These are phyloP conservation scores for Sprattus sprattus DNA, from an alignment of 2,113 vertebrate species.

Conservation along the genomic window DNA sequence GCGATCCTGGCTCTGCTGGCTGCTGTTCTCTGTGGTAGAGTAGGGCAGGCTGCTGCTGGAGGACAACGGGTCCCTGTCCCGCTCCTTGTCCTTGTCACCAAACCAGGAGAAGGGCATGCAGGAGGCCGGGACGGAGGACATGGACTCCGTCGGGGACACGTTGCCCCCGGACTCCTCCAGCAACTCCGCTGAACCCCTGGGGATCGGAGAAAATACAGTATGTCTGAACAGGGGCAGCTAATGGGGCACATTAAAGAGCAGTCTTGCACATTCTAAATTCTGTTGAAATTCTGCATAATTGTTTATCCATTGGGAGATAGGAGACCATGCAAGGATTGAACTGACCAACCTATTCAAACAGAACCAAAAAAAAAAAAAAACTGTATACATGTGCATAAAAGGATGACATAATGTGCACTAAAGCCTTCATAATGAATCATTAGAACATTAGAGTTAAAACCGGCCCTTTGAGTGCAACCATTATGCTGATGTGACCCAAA, in stretches of 20 bases:
- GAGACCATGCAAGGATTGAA: too few relatives aligned
- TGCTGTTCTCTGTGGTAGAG: constrained; percentile 66
- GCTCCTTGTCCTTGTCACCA: constrained; percentile 86
- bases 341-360: too few relatives aligned
- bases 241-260: not conserved
- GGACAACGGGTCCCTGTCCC: constrained; percentile 74
- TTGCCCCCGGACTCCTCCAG: constrained; percentile 82
- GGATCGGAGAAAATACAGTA: not conserved
- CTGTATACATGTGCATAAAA: too few relatives aligned
- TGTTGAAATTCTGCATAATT: too few relatives aligned
- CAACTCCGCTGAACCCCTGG: constrained; percentile 84
- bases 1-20: constrained; percentile 77
- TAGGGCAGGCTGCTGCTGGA: constrained; percentile 79
- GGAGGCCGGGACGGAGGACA: constrained; percentile 85
- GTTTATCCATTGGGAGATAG: too few relatives aligned
- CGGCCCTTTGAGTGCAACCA: too few relatives aligned
- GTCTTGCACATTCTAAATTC: not conserved
- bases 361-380: too few relatives aligned
- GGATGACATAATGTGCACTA: too few relatives aligned
- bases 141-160: constrained; percentile 82
- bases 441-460: too few relatives aligned
- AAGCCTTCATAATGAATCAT: too few relatives aligned
- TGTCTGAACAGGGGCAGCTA: not conserved
- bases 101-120: constrained; percentile 95
- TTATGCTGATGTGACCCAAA: too few relatives aligned